These are phyloP conservation scores for Setipinna tenuifilis DNA, from an alignment of 2,797 vertebrate genomes.

Conservation along the genomic window DNA sequence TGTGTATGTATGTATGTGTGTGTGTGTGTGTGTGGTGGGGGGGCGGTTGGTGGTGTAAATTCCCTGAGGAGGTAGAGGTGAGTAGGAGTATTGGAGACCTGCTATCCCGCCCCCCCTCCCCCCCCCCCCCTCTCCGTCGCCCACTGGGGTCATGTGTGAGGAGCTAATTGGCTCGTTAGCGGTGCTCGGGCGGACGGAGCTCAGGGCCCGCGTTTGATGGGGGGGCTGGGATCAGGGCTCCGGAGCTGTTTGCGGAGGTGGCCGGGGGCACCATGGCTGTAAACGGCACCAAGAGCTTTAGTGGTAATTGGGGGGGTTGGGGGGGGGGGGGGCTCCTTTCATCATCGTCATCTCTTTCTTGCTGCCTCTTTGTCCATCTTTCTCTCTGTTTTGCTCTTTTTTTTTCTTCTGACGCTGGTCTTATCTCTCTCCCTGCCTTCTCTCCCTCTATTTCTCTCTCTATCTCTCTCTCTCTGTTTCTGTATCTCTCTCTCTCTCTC, in stretches of 20 bases:
- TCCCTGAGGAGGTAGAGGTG: background rate
- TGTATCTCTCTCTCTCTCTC: background rate
- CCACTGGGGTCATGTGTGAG: background rate
- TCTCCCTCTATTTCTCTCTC: background rate
- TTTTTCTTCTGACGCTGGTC: background rate
- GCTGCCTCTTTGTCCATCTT: background rate
- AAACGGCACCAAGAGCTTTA: background rate
- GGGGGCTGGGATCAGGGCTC: background rate
- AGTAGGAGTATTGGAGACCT: background rate
- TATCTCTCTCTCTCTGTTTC: background rate
- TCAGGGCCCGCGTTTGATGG: background rate
- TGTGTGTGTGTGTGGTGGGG: too few species aligned
- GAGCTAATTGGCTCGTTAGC: slow-evolving; percentile 14
- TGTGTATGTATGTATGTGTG: background rate
- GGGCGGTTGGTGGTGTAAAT: background rate
- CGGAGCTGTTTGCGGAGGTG: background rate
- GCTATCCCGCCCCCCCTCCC: background rate
- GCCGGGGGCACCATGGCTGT: background rate
- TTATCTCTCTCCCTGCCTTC: background rate
- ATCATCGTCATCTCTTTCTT: background rate
- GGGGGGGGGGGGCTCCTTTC: background rate
- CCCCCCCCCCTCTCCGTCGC: too few species aligned
- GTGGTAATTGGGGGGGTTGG: background rate
- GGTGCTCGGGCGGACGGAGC: background rate
- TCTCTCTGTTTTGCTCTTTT: background rate